Percentiles rank a stretch among this genome's conserved stretches.
Evolutionary conservation across 2,888 invertebrate species (phyloP).

Genomic region (Mesorhabditis belari): DNA sequence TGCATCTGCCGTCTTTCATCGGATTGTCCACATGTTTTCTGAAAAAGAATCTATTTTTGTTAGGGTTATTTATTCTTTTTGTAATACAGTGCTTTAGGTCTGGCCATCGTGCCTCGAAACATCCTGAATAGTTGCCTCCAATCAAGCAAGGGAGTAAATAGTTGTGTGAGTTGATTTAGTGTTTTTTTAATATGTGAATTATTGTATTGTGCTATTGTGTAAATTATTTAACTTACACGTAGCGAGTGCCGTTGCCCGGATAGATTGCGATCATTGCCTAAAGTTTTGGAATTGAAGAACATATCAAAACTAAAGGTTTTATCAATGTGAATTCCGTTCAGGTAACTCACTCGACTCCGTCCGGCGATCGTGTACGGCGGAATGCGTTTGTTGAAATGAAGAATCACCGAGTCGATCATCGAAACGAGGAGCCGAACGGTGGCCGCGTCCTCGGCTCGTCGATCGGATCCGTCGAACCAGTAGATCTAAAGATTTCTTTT

Average conservation of each 20-base stretch:
- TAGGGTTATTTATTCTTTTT: too few species aligned
- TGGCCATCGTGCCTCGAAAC: too few species aligned
- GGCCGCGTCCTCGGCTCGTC: slow-evolving; percentile 27
- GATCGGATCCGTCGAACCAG: slow-evolving; percentile 48
- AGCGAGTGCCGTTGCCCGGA: slow-evolving; percentile 85
- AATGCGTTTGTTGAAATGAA: slow-evolving; percentile 36
- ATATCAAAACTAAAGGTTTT: not conserved
- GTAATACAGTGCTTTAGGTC: too few species aligned
- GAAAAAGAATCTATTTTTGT: too few species aligned
- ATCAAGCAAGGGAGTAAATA: too few species aligned
- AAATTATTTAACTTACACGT: too few species aligned
- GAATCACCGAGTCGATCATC: slow-evolving; percentile 48
- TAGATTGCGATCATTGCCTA: slow-evolving; percentile 99
- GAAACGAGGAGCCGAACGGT: slow-evolving; percentile 43
- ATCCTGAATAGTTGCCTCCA: too few species aligned
- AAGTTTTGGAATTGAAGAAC: slow-evolving; percentile 38
- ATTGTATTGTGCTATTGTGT: too few species aligned
- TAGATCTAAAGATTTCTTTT: slow-evolving; percentile 31
- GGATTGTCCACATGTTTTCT: slow-evolving; percentile 96
- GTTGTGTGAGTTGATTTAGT: too few species aligned
- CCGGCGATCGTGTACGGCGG: slow-evolving; percentile 42
- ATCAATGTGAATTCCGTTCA: not conserved
- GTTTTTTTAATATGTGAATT: too few species aligned
- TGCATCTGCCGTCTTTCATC: slow-evolving; percentile 86
- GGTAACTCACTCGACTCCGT: slow-evolving; percentile 29